Conservation (phyloP, 1,140 invertebrate species). For the Penaeus chinensis region DNA sequence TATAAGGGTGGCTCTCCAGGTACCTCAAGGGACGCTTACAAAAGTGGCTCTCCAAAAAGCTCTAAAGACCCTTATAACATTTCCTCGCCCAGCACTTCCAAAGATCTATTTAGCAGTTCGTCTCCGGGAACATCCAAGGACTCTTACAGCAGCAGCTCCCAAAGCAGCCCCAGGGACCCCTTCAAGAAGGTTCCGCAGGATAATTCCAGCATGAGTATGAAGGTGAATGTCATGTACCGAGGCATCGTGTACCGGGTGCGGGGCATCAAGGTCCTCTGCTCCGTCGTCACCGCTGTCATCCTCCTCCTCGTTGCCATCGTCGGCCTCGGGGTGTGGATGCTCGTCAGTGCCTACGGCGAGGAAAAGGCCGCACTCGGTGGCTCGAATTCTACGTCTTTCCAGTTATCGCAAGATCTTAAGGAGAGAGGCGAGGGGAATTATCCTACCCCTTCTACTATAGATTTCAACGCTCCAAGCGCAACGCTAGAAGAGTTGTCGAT, state of each 20-base stretch:
- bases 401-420: slow-evolving; percentile 8
- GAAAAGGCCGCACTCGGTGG: slow-evolving; percentile 5
- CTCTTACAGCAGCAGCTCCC: background rate
- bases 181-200: background rate
- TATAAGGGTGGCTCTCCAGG: too few species aligned
- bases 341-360: slow-evolving; percentile 56
- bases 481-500: slow-evolving; percentile 30
- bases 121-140: background rate
- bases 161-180: slow-evolving; percentile 12
- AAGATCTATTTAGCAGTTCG: too few species aligned
- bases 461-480: slow-evolving; percentile 54
- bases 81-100: too few species aligned
- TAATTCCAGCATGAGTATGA: slow-evolving; percentile 35
- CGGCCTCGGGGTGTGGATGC: slow-evolving; percentile 61
- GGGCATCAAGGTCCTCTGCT: slow-evolving; percentile 63
- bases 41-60: too few species aligned
- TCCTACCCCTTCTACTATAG: slow-evolving; percentile 44
- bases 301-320: slow-evolving; percentile 59
- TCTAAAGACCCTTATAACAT: too few species aligned
- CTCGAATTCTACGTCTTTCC: background rate
- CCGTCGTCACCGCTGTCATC: slow-evolving; percentile 61
- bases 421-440: background rate
- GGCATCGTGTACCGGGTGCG: slow-evolving; percentile 63
- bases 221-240: slow-evolving; percentile 62
- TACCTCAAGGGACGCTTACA: too few species aligned